These are phyloP conservation scores for Anableps anableps DNA, from an alignment of 2,797 vertebrate genomes.

Conservation along the genomic window DNA sequence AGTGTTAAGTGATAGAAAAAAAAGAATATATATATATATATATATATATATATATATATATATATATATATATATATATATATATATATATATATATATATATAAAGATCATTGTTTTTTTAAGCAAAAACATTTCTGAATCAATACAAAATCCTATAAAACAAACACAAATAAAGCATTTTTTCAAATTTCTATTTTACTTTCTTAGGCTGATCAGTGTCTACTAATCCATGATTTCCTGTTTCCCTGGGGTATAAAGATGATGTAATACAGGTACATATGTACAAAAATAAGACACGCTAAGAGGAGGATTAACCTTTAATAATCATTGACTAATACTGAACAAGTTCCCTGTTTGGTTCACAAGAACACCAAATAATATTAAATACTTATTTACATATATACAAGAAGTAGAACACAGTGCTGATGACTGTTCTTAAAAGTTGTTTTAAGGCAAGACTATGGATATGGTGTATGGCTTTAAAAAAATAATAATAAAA, in stretches of 20 bases:
- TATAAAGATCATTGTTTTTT: too few species aligned
- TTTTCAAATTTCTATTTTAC: not conserved
- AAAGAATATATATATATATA: too few species aligned
- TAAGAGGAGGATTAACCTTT: constrained; percentile 43
- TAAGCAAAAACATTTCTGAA: too few species aligned
- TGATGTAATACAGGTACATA: constrained; percentile 37
- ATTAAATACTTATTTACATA: constrained; percentile 73
- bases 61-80: too few species aligned
- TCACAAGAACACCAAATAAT: constrained; percentile 62
- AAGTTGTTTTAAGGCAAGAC: constrained; percentile 75
- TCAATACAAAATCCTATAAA: not conserved
- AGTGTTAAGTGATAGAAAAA: too few species aligned
- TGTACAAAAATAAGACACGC: constrained; percentile 53
- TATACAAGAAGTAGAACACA: constrained; percentile 62
- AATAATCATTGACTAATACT: constrained; percentile 61
- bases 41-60: too few species aligned
- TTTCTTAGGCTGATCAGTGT: not conserved
- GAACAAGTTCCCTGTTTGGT: constrained; percentile 66
- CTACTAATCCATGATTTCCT: not conserved
- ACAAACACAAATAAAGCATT: too few species aligned
- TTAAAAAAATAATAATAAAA: not conserved
- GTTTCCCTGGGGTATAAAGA: not conserved
- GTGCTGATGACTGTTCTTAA: constrained; percentile 58
- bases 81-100: too few species aligned
- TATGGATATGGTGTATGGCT: constrained; percentile 52